Base-by-base conservation (phyloP, 2,113 vertebrate species). In the Leucosticte australis region DNA sequence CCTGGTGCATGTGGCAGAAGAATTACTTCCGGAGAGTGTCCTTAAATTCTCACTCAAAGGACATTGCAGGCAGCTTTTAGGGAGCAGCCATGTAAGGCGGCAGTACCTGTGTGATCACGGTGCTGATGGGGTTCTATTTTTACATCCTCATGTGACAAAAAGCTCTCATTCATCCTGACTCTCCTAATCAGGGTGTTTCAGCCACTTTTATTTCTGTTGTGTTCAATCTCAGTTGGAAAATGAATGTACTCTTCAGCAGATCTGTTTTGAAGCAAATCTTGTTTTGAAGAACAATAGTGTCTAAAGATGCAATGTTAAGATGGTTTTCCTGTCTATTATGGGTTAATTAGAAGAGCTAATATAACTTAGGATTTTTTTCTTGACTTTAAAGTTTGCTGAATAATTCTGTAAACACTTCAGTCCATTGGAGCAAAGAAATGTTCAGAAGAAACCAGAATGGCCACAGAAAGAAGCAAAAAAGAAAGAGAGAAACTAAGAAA, bases 21-120 rank as follows among this genome's bases (percentile, higher is more conserved):
- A 41, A 12, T 26, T 49, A 10, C 39, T 46, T 35, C 9, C 1
- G 37, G 9, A 11, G 16, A 49, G 5, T 1, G 0, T 76, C 19
- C 62, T 65, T 56, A 50, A 83, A 87, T 30, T 33, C 15, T 2
- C 17, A 8, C 0, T 1, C 13, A 31, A 13, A 62, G 49, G 56
- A 24, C 23, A 13, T 24, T 15, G 16, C 31, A 42, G 69, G n/a
- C 82, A 68, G 44, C 41, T 80, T 44, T 37, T 31, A 13, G 33
- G 50, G 47, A 62, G 30, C 42, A 67, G 56, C 62, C 33, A 8
- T 22, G 70, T n/a, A 33, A 62, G 33, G 31, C 71, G 39, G 50
- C 22, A 19, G 28, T 12, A n/a, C 19, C 16, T 21, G 26, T 52
- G 47, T 47, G 26, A 17, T 21, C 37, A 11, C 0, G 1, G 16